Evolutionary conservation across 2,888 invertebrate species (phyloP).

Genomic region (Synanthedon vespiformis): DNA sequence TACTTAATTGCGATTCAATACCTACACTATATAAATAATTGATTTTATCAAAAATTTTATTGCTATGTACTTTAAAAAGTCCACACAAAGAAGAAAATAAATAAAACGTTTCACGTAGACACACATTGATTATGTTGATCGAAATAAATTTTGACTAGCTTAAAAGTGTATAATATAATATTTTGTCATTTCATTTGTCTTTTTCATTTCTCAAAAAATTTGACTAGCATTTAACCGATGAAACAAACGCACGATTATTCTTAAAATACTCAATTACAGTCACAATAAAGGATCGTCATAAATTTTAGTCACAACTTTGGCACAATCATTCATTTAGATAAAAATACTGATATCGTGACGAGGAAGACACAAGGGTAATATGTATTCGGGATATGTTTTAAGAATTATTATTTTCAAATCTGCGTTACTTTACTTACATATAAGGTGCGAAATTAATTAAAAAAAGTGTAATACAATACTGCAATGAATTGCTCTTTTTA

Average conservation of each 20-base stretch:
- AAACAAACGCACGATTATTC: conserved; percentile 22
- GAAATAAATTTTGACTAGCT: conserved; percentile 63
- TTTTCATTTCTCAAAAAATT: conserved; percentile 44
- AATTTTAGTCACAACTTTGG: conserved; percentile 54
- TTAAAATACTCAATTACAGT: conserved; percentile 18
- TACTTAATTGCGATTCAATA: conserved; percentile 59
- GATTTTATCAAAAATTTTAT: conserved; percentile 66
- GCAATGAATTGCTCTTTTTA: conserved; percentile 13
- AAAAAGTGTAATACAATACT: conserved; percentile 34
- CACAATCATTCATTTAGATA: conserved; percentile 47
- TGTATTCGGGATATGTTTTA: conserved; percentile 56
- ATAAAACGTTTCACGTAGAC: conserved; percentile 16
- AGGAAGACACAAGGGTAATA: conserved; percentile 58
- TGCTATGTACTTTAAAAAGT: conserved; percentile 54
- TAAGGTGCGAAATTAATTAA: conserved; percentile 62
- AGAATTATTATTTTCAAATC: conserved; percentile 38
- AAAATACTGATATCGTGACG: conserved; percentile 52
- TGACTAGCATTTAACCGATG: conserved; percentile 56
- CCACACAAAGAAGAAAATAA: conserved; percentile 39
- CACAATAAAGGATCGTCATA: conserved; percentile 29
- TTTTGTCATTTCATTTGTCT: conserved; percentile 23
- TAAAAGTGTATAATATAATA: conserved; percentile 25
- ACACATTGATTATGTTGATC: conserved; percentile 25
- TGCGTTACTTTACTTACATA: conserved; percentile 47
- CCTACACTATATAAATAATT: conserved; percentile 58